Evolutionary conservation across 1,140 invertebrate genomes (phyloP).

Genomic region (Drosophila auraria): DNA sequence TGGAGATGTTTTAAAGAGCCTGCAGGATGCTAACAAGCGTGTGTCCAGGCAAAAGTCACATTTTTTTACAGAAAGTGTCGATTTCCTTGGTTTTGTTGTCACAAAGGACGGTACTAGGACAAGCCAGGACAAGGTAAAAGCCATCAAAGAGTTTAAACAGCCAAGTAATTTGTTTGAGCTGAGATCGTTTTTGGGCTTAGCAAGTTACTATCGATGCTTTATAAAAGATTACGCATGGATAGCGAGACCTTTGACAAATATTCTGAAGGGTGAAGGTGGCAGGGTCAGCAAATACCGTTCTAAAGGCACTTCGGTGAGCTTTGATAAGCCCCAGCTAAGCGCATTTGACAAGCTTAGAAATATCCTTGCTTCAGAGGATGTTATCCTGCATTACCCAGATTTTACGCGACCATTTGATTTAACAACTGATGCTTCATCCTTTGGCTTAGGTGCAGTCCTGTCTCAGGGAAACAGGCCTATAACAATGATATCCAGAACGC

Average conservation of each 20-base stretch:
- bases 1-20: too few relatives aligned
- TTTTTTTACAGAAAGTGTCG: too few relatives aligned
- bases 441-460: slow-evolving; percentile 17
- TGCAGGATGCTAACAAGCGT: too few relatives aligned
- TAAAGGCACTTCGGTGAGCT: slow-evolving; percentile 13
- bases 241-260: slow-evolving; percentile 6
- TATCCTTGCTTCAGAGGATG: slow-evolving; percentile 39
- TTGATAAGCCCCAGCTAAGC: slow-evolving; percentile 10
- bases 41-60: too few relatives aligned
- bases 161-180: too few relatives aligned
- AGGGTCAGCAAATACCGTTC: slow-evolving; percentile 14
- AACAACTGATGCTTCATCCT: slow-evolving; percentile 50
- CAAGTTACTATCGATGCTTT: too few relatives aligned
- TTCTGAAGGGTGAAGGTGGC: slow-evolving; percentile 25
- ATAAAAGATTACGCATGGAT: too few relatives aligned
- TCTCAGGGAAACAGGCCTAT: slow-evolving; percentile 16
- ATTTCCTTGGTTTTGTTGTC: too few relatives aligned
- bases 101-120: too few relatives aligned
- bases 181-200: too few relatives aligned
- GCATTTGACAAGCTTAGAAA: slow-evolving; percentile 37
- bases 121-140: too few relatives aligned
- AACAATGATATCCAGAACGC: slow-evolving; percentile 8
- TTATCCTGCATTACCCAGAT: slow-evolving; percentile 60
- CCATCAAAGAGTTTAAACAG: too few relatives aligned
- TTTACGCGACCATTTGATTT: slow-evolving; percentile 25